Conservation (phyloP, 2,797 vertebrate species). For the Denticeps clupeoides region DNA sequence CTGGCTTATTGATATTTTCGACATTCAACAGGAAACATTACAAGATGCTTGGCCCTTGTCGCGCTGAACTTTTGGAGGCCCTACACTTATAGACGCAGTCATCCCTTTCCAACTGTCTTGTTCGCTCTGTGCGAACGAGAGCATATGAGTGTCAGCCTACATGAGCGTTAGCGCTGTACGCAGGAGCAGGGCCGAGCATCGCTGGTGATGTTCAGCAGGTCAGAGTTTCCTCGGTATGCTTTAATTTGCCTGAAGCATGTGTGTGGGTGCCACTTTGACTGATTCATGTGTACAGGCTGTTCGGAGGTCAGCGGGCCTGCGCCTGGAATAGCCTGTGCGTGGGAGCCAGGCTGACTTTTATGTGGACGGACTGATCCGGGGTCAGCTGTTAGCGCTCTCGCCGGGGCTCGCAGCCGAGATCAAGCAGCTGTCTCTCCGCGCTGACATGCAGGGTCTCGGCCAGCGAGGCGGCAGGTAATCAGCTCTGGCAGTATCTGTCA, state of each 20-base stretch:
- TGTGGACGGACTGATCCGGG: slow-evolving; percentile 6
- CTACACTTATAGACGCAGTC: too few relatives aligned
- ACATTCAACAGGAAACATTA: too few relatives aligned
- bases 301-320: slow-evolving; percentile 8
- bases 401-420: slow-evolving; percentile 13
- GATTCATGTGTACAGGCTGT: slow-evolving; percentile 3
- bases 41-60: too few relatives aligned
- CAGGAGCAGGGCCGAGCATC: neutral
- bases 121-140: too few relatives aligned
- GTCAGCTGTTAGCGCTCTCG: slow-evolving; percentile 9
- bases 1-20: too few relatives aligned
- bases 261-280: slow-evolving; percentile 2
- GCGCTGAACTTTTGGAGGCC: too few relatives aligned
- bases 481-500: slow-evolving; percentile 28
- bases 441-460: slow-evolving; percentile 15
- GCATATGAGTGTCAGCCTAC: neutral
- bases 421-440: slow-evolving; percentile 25
- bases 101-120: too few relatives aligned
- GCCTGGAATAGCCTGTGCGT: neutral
- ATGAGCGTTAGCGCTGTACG: neutral
- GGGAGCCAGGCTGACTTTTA: slow-evolving; percentile 6
- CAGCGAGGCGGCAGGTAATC: slow-evolving; percentile 19
- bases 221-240: neutral
- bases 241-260: neutral
- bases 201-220: neutral